Evolutionary conservation across 1,140 invertebrate species (phyloP), one percentile per base, ranked within the genome.

Genomic region (Drosophila sp.): DNA sequence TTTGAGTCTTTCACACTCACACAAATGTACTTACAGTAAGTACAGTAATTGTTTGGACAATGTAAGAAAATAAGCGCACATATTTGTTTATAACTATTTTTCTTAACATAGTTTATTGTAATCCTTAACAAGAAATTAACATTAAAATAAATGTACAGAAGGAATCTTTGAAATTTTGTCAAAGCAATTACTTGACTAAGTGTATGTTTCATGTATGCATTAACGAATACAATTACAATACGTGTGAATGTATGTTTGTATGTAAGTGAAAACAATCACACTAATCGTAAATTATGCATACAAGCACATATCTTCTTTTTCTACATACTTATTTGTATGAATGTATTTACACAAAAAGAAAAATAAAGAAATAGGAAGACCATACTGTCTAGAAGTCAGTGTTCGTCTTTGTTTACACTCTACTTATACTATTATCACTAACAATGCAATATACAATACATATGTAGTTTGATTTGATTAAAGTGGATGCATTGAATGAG

Each of bases 391-490:
- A 43, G 41, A 43, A 56, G 67, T 8, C 45, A 56, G 61, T 29
- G 50, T 64, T 48, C 27, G 59, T 63, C 67, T 64, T 64, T 71
- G 59, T 56, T 56, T 64, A 56, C 54, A 64, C 67, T 64, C 61
- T 56, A 48, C 36, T 45, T 29, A 9, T 16, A 54, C 29, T 63
- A 51, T 29, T 64, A 63, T 43, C 16, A 58, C 27, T 14, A 4
- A 9, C 38, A 57, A 16, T 29, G 16, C 7, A 34, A 11, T n/a
- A n/a, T n/a, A n/a, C n/a, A n/a, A n/a, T n/a, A n/a, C n/a, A n/a
- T n/a, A n/a, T n/a, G n/a, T 51, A 41, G 16, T 54, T 34, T 36
- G 40, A 32, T 62, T 62, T 51, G 18, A 25, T 4, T 40, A 13
- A 38, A 32, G 3, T 32, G 46, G 59, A 41, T 62, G 34, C 36